phyloP scores from a whole-genome alignment of 2,888 invertebrate genomes.

The Graphium colonna region DNA sequence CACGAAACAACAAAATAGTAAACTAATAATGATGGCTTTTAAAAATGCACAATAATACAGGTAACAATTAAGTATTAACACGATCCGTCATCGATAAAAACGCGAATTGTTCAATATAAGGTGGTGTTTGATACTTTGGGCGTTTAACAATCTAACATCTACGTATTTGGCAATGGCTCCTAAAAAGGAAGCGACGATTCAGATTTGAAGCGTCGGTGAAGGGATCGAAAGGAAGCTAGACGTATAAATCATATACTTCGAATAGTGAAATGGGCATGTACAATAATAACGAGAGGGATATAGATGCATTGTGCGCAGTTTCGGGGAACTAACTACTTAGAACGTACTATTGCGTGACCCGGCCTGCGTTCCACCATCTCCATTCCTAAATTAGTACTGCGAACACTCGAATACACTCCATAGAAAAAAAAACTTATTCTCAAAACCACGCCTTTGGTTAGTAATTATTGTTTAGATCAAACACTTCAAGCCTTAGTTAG shows the following conservation, averaged over 20 bases:
- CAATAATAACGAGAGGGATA: slow-evolving; percentile 34
- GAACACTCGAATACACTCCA: slow-evolving; percentile 48
- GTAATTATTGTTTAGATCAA: slow-evolving; percentile 62
- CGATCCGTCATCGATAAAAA: slow-evolving; percentile 32
- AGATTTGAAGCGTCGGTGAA: slow-evolving; percentile 24
- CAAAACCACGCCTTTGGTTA: slow-evolving; percentile 70
- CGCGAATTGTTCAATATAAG: slow-evolving; percentile 1
- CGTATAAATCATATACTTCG: slow-evolving; percentile 12
- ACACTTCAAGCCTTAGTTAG: slow-evolving; percentile 69
- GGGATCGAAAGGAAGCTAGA: slow-evolving; percentile 4
- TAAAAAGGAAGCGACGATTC: slow-evolving; percentile 25
- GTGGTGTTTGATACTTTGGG: slow-evolving; percentile 9
- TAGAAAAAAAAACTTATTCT: slow-evolving; percentile 58
- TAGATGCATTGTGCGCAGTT: slow-evolving; percentile 58
- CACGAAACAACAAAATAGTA: slow-evolving; percentile 51
- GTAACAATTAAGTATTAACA: slow-evolving; percentile 47
- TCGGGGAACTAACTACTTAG: slow-evolving; percentile 46
- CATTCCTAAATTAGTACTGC: slow-evolving; percentile 37
- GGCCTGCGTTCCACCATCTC: slow-evolving; percentile 54
- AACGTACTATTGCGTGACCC: slow-evolving; percentile 70
- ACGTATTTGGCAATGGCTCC: slow-evolving; percentile 18
- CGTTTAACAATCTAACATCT: slow-evolving; percentile 20
- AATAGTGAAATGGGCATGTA: slow-evolving; percentile 37
- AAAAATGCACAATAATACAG: slow-evolving; percentile 69
- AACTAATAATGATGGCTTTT: slow-evolving; percentile 50